Evolutionary conservation across 2,797 vertebrate genomes (phyloP), one percentile per base, ranked within the genome.

Genomic region (Amblyraja radiata): DNA sequence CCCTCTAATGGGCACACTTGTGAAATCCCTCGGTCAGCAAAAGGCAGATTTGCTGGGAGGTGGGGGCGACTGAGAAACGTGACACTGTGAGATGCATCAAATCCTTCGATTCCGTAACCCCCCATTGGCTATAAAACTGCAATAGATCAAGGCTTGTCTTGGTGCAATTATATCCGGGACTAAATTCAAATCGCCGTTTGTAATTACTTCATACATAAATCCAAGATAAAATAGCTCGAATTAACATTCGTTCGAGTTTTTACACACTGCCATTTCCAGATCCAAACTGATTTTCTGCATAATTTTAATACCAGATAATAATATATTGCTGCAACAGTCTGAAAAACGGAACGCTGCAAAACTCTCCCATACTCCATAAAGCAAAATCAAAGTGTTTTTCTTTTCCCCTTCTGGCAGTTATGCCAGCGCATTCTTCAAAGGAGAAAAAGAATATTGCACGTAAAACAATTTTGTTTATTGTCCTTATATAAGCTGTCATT

Each of bases 11-110:
- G 95, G 95, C 97, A 96, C 96, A 96, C 95, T 96, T 96, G 96
- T 95, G 97, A 95, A 97, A 97, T 95, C 94, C 94, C 96, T 95
- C 96, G 96, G 97, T 97, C 97, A 98, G 97, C 97, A 98, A 95
- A 97, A 97, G 97, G 25, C 6, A 71, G 77, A 88, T 14, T 13
- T 86, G 86, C 93, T 93, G 86, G 71, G 25, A 13, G 46, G n/a
- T 18, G 6, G 25, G 91, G 39, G 32, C 4, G n/a, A 7, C 46
- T 71, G 65, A 74, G 36, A 36, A 39, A 39, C 14, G 61, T 93
- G 78, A 93, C 32, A 93, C 61, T n/a, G 79, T 84, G 79, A 54
- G 58, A 68, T 63, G 73, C 11, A 91, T 74, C 32, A 91, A 91
- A 73, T 91, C 74, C 90, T 92, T 76, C 39, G 0, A 14, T 39